Evolutionary conservation across 1,140 invertebrate species (phyloP).

Genomic region (Xylocopa sonorina): DNA sequence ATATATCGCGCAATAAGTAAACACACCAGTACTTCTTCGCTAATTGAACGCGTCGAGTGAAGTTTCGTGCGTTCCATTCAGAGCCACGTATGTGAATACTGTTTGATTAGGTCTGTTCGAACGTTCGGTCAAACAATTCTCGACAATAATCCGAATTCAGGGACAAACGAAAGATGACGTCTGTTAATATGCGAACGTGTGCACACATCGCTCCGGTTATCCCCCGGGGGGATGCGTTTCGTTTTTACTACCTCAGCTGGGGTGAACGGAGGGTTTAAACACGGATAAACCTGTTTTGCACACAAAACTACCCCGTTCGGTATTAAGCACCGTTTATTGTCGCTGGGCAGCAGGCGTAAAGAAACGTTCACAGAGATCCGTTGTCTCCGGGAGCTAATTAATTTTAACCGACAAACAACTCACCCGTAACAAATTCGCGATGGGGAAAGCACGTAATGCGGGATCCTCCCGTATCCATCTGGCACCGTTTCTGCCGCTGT

Average conservation of each 20-base stretch:
- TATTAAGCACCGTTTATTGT: not conserved
- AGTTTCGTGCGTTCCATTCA: too few relatives aligned
- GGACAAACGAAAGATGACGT: too few relatives aligned
- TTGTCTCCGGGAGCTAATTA: slow-evolving; percentile 46
- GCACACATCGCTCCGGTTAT: not conserved
- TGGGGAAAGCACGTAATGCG: slow-evolving; percentile 37
- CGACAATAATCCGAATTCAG: too few relatives aligned
- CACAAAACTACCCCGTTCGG: not conserved
- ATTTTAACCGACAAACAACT: slow-evolving; percentile 47
- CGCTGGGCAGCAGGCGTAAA: not conserved
- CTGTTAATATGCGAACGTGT: too few relatives aligned
- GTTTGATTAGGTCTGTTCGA: too few relatives aligned
- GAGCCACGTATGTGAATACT: too few relatives aligned
- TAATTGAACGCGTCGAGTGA: too few relatives aligned
- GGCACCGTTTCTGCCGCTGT: not conserved
- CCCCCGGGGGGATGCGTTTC: not conserved
- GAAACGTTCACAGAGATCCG: slow-evolving; percentile 33
- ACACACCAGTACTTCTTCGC: too few relatives aligned
- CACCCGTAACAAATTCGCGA: slow-evolving; percentile 43
- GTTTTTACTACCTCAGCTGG: not conserved
- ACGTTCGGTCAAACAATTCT: too few relatives aligned
- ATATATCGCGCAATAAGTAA: too few relatives aligned
- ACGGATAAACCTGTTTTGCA: not conserved
- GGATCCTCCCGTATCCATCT: not conserved
- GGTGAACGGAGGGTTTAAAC: not conserved